Percentiles rank a stretch among this genome's conserved stretches.
phyloP scores from a whole-genome alignment of 2,113 vertebrate species.

The Corvus moneduloides region DNA sequence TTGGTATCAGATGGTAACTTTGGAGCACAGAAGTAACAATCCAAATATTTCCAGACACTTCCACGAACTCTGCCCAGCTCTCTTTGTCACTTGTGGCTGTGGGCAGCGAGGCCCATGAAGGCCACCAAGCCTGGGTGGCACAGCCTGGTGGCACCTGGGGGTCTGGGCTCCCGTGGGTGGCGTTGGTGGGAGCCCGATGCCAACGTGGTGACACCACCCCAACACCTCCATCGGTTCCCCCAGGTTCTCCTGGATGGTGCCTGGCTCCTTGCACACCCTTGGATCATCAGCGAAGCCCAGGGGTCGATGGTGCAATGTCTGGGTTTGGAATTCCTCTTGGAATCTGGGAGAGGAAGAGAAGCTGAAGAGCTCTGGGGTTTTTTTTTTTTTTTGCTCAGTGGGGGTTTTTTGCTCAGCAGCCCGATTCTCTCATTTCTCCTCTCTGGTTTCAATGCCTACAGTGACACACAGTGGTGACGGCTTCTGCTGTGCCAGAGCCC shows the following conservation, averaged over 20 bases:
- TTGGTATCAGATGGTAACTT: not conserved
- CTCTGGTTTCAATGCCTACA: constrained; percentile 55
- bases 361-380: not conserved
- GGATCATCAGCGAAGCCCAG: too few species aligned
- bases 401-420: not conserved
- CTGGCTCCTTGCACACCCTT: not conserved
- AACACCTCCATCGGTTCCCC: accelerated
- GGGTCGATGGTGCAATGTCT: accelerated
- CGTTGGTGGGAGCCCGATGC: accelerated
- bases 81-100: not conserved
- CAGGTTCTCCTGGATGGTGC: accelerated
- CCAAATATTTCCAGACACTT: not conserved
- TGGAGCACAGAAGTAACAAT: not conserved
- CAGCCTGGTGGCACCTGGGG: not conserved
- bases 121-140: not conserved
- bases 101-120: not conserved
- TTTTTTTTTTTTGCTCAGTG: not conserved
- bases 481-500: constrained; percentile 19
- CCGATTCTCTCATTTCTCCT: not conserved
- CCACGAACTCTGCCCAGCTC: not conserved
- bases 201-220: accelerated
- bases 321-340: not conserved
- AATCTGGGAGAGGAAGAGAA: not conserved
- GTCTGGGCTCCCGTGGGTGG: accelerated
- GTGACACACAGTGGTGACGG: constrained; percentile 68